Base-by-base conservation (phyloP, 2,888 invertebrate species). In the Spodoptera exigua region DNA sequence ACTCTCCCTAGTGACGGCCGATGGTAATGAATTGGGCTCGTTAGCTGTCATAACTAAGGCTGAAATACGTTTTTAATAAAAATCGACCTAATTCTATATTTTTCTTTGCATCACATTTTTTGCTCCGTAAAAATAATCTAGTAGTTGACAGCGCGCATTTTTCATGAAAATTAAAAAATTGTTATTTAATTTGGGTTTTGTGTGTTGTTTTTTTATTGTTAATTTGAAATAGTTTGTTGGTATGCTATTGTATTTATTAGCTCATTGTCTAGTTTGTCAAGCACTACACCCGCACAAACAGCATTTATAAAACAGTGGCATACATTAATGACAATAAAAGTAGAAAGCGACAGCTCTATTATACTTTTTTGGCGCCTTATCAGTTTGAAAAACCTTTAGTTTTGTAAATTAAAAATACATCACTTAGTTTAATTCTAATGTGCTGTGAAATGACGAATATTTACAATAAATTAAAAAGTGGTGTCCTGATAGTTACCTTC, bases 21-120 rank as follows among this genome's bases (percentile, higher is more conserved):
- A 76, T 73, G 66, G 57, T 84, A 89, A 88, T 87, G 76, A 86
- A 89, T 84, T 88, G 80, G 80, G 79, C 77, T 71, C 63, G 72
- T 78, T 74, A 68, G 63, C 68, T 77, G 76, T 79, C 78, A 85
- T 80, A 83, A 78, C 70, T 68, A 62, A 58, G 52, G 67, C 63
- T 60, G 62, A 79, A 80, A 79, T 64, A 72, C 60, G 64, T 41
- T 61, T 57, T 59, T 73, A 74, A 70, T 72, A 66, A 59, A 27
- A 74, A 79, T 74, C 74, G 72, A 81, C 79, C 67, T 62, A 57
- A 27, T 78, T 79, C 62, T 60, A 59, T 75, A 64, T 67, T 70
- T 59, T 57, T 48, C 39, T 39, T 0, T 10, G 12, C 34, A 43
- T 44, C 44, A 16, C 1, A 44, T 34, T 56, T 48, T 55, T 27